Percentiles rank a stretch among this genome's conserved stretches.
Conservation (phyloP, 2,888 invertebrate species). For the Pachycephus smyrnensis region DNA sequence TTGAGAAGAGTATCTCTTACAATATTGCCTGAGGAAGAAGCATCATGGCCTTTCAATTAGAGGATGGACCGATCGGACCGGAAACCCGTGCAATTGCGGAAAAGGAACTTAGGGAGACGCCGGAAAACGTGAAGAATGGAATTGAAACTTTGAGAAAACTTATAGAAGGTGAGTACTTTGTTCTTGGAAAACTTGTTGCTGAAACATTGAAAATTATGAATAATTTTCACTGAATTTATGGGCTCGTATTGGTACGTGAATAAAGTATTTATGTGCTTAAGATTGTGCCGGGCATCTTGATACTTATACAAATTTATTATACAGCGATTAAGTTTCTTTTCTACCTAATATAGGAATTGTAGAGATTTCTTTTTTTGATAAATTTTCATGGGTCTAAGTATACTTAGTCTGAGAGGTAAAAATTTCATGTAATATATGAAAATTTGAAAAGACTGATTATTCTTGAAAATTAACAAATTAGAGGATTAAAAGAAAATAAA, state of each 20-base stretch:
- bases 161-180: constrained; percentile 59
- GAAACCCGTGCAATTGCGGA: constrained; percentile 57
- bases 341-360: not conserved
- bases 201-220: not conserved
- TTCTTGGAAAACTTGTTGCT: not conserved
- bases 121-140: constrained; percentile 61
- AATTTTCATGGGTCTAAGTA: not conserved
- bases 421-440: no score
- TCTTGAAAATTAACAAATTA: no score
- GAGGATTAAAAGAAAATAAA: no score
- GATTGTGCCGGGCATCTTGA: not conserved
- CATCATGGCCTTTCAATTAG: constrained; percentile 49
- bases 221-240: not conserved
- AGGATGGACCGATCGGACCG: constrained; percentile 38
- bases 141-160: constrained; percentile 57
- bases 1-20: not conserved
- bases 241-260: not conserved
- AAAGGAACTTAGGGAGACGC: constrained; percentile 66
- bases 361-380: not conserved
- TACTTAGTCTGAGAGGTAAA: no score
- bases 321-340: not conserved
- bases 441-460: no score
- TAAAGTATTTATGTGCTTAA: not conserved
- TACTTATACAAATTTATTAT: not conserved
- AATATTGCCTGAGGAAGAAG: not conserved